A percentile compares a stretch with the other conserved stretches of the same genome.
phyloP scores from a whole-genome alignment of 1,140 invertebrate genomes.

The Batillaria attramentaria region DNA sequence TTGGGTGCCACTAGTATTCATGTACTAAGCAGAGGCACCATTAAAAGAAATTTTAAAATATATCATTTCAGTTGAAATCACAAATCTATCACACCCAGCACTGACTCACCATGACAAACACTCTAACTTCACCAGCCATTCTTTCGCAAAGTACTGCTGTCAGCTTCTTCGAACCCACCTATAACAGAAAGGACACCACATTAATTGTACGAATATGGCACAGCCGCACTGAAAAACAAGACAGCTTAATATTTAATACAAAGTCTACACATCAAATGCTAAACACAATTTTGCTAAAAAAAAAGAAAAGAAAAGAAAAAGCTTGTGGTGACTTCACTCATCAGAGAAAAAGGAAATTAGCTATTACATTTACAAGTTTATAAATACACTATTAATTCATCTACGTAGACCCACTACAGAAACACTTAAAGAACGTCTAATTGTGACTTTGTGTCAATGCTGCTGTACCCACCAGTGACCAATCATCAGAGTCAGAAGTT shows the following conservation, averaged over 20 bases:
- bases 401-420: not conserved
- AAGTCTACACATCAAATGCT: not conserved
- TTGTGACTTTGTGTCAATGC: too few species aligned
- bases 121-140: not conserved
- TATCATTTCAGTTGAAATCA: too few species aligned
- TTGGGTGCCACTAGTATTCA: too few species aligned
- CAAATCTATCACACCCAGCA: not conserved
- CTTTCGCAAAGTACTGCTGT: not conserved
- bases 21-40: too few species aligned
- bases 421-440: too few species aligned
- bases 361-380: too few species aligned
- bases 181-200: not conserved
- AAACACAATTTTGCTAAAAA: not conserved
- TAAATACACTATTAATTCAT: not conserved
- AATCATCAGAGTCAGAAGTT: too few species aligned
- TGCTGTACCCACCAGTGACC: conserved; percentile 5
- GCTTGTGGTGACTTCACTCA: not conserved
- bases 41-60: too few species aligned
- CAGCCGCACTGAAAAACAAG: not conserved
- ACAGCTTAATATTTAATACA: not conserved
- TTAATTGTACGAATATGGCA: not conserved
- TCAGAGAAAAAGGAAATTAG: not conserved
- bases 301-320: not conserved
- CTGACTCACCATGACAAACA: conserved; percentile 18
- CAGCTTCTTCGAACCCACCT: not conserved